Conservation (phyloP, 2,888 invertebrate genomes). For the Rapana venosa region DNA sequence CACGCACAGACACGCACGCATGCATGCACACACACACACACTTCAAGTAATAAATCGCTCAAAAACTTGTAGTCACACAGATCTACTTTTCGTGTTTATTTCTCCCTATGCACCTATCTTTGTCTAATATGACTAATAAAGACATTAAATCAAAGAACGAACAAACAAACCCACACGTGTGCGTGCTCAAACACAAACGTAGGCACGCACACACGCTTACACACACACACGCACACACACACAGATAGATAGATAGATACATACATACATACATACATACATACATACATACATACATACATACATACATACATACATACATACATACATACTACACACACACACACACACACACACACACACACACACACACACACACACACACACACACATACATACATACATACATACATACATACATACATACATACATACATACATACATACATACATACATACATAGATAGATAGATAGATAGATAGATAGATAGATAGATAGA, state of each 20-base stretch:
- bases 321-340: no score
- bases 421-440: no score
- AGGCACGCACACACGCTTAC: background rate
- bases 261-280: constrained; percentile 10
- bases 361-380: constrained; percentile 8
- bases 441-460: no score
- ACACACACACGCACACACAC: constrained; percentile 27
- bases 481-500: no score
- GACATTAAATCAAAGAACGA: no score
- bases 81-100: no score
- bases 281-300: constrained; percentile 19
- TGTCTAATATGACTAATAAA: no score
- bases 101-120: no score
- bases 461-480: no score
- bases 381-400: constrained; percentile 24
- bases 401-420: no score
- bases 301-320: background rate
- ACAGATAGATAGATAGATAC: background rate
- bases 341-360: background rate
- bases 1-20: background rate
- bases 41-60: no score
- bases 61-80: no score
- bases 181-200: background rate
- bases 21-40: background rate
- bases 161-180: background rate